Evolutionary conservation across 2,113 vertebrate genomes (phyloP).

Genomic region (Camarhynchus parvulus): DNA sequence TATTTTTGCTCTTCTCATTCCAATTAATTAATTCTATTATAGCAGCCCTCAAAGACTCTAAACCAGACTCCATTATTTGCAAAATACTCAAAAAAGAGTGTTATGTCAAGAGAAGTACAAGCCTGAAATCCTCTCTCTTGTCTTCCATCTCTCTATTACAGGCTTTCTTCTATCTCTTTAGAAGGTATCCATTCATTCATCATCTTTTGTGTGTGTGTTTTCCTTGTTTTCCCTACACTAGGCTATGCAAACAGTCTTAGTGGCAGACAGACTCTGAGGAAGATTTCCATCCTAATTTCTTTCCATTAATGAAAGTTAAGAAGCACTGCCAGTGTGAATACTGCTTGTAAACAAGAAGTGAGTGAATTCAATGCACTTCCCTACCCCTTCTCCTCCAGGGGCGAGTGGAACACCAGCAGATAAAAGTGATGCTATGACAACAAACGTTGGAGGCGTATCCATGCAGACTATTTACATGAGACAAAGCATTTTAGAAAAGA

Average conservation of each 20-base stretch:
- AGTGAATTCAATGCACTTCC: not conserved
- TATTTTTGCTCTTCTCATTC: not conserved
- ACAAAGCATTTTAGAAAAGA: not conserved
- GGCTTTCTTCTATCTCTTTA: not conserved
- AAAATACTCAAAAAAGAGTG: not conserved
- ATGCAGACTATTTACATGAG: not conserved
- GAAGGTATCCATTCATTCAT: not conserved
- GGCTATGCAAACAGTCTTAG: not conserved
- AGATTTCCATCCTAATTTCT: conserved; percentile 15
- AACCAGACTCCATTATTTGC: not conserved
- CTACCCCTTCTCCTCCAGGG: not conserved
- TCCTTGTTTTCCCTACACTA: not conserved
- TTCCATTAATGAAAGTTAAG: not conserved
- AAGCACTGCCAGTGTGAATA: not conserved
- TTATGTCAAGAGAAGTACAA: conserved; percentile 6
- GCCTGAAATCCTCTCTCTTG: not conserved
- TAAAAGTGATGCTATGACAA: not conserved
- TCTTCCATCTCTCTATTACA: not conserved
- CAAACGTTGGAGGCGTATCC: not conserved
- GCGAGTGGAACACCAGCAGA: rapidly evolving
- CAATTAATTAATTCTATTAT: not conserved
- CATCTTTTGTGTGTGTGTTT: not conserved
- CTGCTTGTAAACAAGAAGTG: not conserved
- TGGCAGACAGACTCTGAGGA: not conserved
- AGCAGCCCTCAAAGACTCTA: not conserved